Evolutionary conservation across 2,113 vertebrate genomes (phyloP), one percentile per base, ranked within the genome.

Genomic region (cattle (Bos taurus)): DNA sequence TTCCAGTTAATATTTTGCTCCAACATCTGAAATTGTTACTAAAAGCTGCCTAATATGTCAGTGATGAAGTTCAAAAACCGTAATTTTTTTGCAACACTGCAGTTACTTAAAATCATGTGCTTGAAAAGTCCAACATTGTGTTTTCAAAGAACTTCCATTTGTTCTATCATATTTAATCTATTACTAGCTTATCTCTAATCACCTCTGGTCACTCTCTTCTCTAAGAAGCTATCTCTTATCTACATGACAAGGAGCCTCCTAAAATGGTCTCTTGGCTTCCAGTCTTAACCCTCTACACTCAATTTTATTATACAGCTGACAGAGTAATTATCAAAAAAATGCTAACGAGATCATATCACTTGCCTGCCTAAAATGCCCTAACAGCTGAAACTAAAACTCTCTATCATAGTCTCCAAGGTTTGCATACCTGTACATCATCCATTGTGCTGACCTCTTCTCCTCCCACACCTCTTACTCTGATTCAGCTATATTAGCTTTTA

Each of bases 51-150:
- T 77, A 74, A 90, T 5, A 74, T 50, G 40, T 90, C 57, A 74
- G 46, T 16, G 56, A 64, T 64, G 46, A 77, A 82, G 57, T 95
- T 94, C 10, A 94, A 81, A 85, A 67, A 89, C 80, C 26, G 16
- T 7, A 30, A 86, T 52, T 56, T 96, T 91, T 80, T 71, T 21
- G 7, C 78, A 90, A 48, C 43, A 91, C 46, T 56, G 46, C 19
- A 71, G 6, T 83, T 89, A 54, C 43, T 94, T 95, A 64, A 90
- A 92, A 87, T 71, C 28, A 56, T 87, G 25, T 90, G 62, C 78
- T 91, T 88, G 26, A 83, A 84, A 84, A 71, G 36, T 64, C 10
- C 59, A 84, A 80, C 13, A 84, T 78, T 12, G 62, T 8, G 5
- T 21, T 64, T 90, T 90, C 78, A 89, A 95, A 59, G 14, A 40